A percentile compares a stretch with the other conserved stretches of the same genome.
These are phyloP conservation scores for Microcebus murinus DNA, from an alignment of 2,113 vertebrate species.

Conservation along the genomic window DNA sequence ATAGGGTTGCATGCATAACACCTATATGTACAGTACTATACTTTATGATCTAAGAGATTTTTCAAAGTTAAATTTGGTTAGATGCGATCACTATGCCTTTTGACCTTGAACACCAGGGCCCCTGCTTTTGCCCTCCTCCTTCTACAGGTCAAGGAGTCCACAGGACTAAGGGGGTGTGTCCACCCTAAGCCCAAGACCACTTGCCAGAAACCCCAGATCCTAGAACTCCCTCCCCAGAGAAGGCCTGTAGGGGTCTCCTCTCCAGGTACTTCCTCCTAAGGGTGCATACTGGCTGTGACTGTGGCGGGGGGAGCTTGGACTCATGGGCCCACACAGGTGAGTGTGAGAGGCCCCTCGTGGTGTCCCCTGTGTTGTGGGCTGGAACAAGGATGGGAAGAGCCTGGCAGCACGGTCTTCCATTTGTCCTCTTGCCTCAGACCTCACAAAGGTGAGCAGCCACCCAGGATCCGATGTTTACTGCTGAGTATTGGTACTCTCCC, in stretches of 20 bases:
- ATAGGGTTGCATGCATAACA: neutral
- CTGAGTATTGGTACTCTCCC: neutral
- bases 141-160: neutral
- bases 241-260: neutral
- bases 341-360: neutral
- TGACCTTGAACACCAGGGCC: neutral
- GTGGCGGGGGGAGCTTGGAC: neutral
- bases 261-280: neutral
- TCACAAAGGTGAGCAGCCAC: neutral
- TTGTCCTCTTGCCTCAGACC: neutral
- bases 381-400: neutral
- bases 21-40: neutral
- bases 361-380: too few relatives aligned
- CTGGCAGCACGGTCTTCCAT: neutral
- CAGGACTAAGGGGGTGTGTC: neutral
- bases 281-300: neutral
- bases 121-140: neutral
- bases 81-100: neutral
- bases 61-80: slow-evolving; percentile 20
- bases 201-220: neutral
- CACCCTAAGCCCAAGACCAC: neutral
- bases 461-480: neutral
- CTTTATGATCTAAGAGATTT: neutral
- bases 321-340: neutral
- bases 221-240: neutral